phyloP scores from a whole-genome alignment of 2,888 invertebrate species.

The Cheilosia grossa region DNA sequence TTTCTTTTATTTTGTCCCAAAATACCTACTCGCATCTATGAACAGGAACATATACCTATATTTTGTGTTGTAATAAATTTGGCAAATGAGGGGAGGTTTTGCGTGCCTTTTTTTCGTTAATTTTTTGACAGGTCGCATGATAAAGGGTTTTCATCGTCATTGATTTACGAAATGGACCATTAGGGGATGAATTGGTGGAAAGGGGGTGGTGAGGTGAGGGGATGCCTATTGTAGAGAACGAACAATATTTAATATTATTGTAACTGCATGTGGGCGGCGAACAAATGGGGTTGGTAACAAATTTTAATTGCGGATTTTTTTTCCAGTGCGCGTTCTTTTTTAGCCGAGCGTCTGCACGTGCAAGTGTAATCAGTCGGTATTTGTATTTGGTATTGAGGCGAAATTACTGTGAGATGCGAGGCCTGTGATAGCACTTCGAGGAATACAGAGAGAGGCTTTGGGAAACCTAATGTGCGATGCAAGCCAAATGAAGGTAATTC shows the following conservation, averaged over 20 bases:
- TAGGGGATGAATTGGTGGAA: slow-evolving; percentile 3
- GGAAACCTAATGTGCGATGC: no score
- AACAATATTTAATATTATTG: slow-evolving; percentile 6
- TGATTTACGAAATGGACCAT: slow-evolving; percentile 27
- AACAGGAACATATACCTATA: background rate
- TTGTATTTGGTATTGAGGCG: no score
- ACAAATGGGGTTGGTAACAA: background rate
- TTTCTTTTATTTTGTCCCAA: slow-evolving; percentile 33
- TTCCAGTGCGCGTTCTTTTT: no score
- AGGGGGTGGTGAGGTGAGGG: background rate
- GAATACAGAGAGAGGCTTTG: no score
- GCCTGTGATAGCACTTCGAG: no score
- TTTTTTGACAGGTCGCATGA: slow-evolving; percentile 57
- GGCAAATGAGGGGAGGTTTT: slow-evolving; percentile 14
- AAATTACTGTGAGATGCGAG: no score
- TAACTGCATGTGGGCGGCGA: background rate
- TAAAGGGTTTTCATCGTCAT: slow-evolving; percentile 52
- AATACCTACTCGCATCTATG: background rate
- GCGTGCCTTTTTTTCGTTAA: slow-evolving; percentile 25
- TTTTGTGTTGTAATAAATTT: slow-evolving; percentile 41
- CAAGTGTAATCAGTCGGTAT: no score
- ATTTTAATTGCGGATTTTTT: background rate
- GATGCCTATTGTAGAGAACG: background rate
- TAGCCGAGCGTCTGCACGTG: no score
- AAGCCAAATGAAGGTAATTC: no score